Base-by-base conservation (phyloP, 1,140 invertebrate species). In the Daktulosphaira vitifoliae region DNA sequence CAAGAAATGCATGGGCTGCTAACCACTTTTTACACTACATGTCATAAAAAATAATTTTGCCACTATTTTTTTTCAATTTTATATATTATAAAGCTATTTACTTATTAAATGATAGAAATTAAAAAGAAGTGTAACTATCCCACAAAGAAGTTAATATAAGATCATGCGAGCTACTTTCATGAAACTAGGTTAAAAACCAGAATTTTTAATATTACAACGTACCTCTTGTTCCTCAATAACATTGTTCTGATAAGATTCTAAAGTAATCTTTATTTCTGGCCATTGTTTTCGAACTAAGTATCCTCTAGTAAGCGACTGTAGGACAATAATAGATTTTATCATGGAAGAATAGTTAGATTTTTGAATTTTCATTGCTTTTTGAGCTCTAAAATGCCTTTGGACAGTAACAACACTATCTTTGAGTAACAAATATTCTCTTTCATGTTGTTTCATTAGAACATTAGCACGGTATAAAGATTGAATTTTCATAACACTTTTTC, bases 381-480 rank as follows among this genome's bases (percentile, higher is more conserved):
- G 16, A 68, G 66, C 69, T 37, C 75, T 76, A 74, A 77, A 82
- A 76, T 76, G 74, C 70, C 70, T 71, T 71, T 85, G 82, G 26
- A 86, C 81, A n/a, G 71, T 72, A 18, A 71, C 77, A 2, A 80
- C 81, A 7, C 81, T 78, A 13, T 71, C 68, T 48, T 80, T 75
- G 2, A 72, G 68, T 25, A 65, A 71, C 71, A 39, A 33, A 44
- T 16, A 62, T 29, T 68, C 49, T 38, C 26, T 37, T 23, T 66
- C 39, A 68, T 75, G 67, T 38, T 66, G 65, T 73, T 72, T 71
- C 65, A 72, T 73, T 25, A 70, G 69, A 6, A 72, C 38, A 70
- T 73, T 77, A 33, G 77, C 77, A 68, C 76, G 75, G 68, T 77
- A 78, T 46, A 71, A 71, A 11, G 68, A 72, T 68, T 82, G 80